These are phyloP conservation scores for Autographa gamma DNA, from an alignment of 2,888 invertebrate genomes.

Conservation along the genomic window DNA sequence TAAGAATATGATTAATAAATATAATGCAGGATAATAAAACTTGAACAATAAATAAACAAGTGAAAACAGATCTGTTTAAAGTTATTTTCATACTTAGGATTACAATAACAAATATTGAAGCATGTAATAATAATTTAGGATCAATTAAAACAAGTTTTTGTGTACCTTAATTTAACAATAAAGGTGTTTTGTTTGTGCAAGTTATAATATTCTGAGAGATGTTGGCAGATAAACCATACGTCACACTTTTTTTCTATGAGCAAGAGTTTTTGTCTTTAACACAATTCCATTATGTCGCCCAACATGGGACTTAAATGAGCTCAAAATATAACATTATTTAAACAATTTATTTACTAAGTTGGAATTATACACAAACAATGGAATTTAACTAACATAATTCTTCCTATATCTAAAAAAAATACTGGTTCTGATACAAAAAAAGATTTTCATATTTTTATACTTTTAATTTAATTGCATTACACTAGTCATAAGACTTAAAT, in stretches of 20 bases:
- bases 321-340: neutral
- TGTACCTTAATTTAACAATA: too few relatives aligned
- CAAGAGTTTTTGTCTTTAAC: neutral
- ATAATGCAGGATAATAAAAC: neutral
- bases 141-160: neutral
- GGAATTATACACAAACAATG: neutral
- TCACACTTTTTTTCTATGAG: too few relatives aligned
- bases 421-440: too few relatives aligned
- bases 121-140: neutral
- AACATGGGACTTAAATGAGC: neutral
- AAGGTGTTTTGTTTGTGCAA: neutral
- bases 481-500: neutral
- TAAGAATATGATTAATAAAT: neutral
- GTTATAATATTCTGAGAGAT: neutral
- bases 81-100: neutral
- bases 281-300: neutral
- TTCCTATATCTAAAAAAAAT: neutral
- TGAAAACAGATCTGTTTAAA: neutral
- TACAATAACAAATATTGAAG: neutral
- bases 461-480: neutral
- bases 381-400: neutral
- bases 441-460: neutral
- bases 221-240: neutral
- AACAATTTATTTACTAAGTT: neutral
- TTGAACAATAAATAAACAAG: neutral